Evolutionary conservation across 2,888 invertebrate genomes (phyloP), one percentile per base, ranked within the genome.

Genomic region (Euproctis similis): DNA sequence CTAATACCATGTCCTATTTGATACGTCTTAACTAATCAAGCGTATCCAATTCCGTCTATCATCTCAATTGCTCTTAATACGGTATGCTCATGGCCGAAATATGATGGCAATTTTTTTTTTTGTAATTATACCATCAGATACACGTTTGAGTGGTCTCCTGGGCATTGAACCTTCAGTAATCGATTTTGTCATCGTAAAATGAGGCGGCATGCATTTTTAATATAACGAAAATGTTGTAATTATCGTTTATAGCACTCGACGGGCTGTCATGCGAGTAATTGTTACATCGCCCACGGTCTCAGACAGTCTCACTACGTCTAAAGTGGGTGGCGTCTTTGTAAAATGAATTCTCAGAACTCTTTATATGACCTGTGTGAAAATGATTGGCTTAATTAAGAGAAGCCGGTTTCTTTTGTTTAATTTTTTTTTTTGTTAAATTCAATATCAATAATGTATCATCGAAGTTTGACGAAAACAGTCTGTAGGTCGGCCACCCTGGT

Each of bases 21-120:
- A 54, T 57, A 46, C 60, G 71, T 61, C 72, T 82, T 77, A 74
- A 72, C 72, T 78, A 73, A 78, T 80, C 69, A 70, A 68, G 54
- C 62, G 73, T 64, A 77, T 73, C 72, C 75, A 81, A 80, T 81
- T 82, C 72, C 55, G 69, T 68, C 62, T 66, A 74, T 82, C 73
- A 80, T 64, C 60, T 56, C 76, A 81, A 82, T 82, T 82, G 71
- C 61, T 72, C 70, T 71, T 77, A 53, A 77, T 75, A 71, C 72
- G 66, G 71, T 72, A 71, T 70, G 69, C 61, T 68, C 67, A 67
- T 63, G 55, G 47, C 61, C 66, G 63, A 70, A 69, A 71, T 64
- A 53, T 59, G 68, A 63, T 38, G 72, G 73, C 62, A 74, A 69
- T 41, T 41, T 69, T 75, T 75, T 74, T 75, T n/a, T n/a, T n/a